phyloP scores from a whole-genome alignment of 92 coral and sea anemone species.

The Scolanthus callimorphus region DNA sequence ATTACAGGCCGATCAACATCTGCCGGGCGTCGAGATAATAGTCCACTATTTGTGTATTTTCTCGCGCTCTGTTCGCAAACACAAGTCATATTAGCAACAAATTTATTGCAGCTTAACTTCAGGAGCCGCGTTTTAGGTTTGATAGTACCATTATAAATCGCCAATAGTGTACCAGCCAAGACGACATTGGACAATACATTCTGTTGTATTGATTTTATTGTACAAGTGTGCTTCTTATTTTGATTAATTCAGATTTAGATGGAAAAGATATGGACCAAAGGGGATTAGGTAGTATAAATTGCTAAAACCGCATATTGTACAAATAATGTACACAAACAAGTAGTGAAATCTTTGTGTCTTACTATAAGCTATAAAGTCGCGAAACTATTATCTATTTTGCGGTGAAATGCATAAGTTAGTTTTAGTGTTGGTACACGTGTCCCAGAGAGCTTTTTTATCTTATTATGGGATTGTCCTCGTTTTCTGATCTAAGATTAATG shows the following conservation, averaged over 20 bases:
- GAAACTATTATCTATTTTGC: neutral
- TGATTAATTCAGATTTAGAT: neutral
- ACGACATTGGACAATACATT: neutral
- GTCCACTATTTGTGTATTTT: neutral
- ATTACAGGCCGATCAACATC: conserved; percentile 12
- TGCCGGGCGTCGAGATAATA: conserved; percentile 22
- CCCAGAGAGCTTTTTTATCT: neutral
- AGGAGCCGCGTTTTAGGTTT: too few relatives aligned
- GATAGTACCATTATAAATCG: too few relatives aligned
- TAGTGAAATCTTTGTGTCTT: neutral
- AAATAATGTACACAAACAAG: neutral
- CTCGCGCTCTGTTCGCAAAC: neutral
- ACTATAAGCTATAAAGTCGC: neutral
- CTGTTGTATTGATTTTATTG: conserved; percentile 1
- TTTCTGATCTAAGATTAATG: neutral
- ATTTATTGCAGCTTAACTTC: neutral
- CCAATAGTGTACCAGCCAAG: too few relatives aligned
- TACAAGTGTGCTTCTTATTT: neutral
- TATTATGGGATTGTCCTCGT: neutral
- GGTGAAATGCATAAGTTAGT: neutral
- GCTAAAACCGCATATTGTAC: neutral
- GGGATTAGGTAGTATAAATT: neutral
- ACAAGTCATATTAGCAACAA: neutral
- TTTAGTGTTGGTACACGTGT: conserved; percentile 2
- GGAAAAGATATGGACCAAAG: neutral